Conservation (phyloP, 2,888 invertebrate species). For the Dendrolimus houi region DNA sequence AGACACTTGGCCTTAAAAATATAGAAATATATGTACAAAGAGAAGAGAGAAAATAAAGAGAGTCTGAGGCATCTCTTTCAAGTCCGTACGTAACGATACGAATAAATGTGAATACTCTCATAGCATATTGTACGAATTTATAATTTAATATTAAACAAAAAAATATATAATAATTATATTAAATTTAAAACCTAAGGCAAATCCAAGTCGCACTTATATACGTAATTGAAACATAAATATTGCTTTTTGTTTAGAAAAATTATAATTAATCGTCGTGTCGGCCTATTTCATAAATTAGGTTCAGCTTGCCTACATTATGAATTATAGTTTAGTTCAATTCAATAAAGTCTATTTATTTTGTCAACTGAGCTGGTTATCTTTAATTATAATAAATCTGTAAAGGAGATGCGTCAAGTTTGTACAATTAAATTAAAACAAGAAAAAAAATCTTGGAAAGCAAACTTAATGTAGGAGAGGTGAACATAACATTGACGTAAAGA, state of each 20-base stretch:
- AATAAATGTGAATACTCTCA: conserved; percentile 12
- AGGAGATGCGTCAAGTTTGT: no score
- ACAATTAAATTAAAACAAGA: no score
- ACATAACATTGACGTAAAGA: no score
- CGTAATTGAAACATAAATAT: conserved; percentile 32
- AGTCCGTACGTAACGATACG: not conserved
- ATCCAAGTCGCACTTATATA: conserved; percentile 51
- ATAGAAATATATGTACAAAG: no score
- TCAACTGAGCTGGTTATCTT: no score
- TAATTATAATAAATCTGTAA: no score
- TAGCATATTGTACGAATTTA: conserved; percentile 49
- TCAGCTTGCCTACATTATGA: conserved; percentile 34
- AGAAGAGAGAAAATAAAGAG: no score
- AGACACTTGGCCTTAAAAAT: no score
- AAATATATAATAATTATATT: conserved; percentile 26
- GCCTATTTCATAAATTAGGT: conserved; percentile 39
- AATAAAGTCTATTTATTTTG: no score
- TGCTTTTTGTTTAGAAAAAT: conserved; percentile 27
- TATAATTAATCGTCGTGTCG: conserved; percentile 13
- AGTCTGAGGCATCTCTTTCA: no score
- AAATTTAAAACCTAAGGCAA: conserved; percentile 7
- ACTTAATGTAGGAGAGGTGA: no score
- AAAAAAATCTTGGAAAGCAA: no score
- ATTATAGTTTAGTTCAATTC: conserved; percentile 14
- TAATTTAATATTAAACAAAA: conserved; percentile 41